Evolutionary conservation across 2,888 invertebrate genomes (phyloP), one percentile per base, ranked within the genome.

Genomic region (Arge pagana): DNA sequence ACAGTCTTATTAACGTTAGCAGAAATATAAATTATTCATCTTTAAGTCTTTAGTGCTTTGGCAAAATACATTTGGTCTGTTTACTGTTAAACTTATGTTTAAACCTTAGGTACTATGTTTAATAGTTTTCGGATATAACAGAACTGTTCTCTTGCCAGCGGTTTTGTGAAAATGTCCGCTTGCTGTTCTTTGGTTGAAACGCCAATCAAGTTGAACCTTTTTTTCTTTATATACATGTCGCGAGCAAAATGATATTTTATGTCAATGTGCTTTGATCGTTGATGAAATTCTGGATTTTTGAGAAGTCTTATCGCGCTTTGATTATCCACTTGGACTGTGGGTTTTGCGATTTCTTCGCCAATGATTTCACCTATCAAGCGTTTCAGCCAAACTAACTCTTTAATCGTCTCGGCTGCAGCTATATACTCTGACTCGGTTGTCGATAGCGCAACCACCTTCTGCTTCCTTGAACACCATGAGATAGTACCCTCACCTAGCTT

Each of bases 391-490:
- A 53, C 48, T 16, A 63, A 24, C 51, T 64, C 62, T 37, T 59
- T 57, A 7, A 53, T 45, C 7, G 57, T 55, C 30, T 59, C 39
- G 13, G 54, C 37, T 10, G 60, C 61, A 5, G 64, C 62, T 3
- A 66, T 49, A 45, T 57, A 59, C 43, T 64, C 64, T 5, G 64
- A 55, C 40, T 65, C 63, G 3, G 58, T 61, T 1, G 62, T 62
- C 3, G 60, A 66, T 5, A 58, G 52, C 6, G 62, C 50, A 2
- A 65, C 62, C 7, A 53, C 50, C 28, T 56, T 55, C 52, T 65
- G 66, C 16, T 53, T 50, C 41, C 54, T 24, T 6, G 56, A 56
- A 24, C 48, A 24, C 57, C 57, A 59, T 1, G 57, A 37, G 13
- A 57, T 51, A 5, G 48, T 24, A 24, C 11, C 11, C 4, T 18